Evolutionary conservation across 2,888 invertebrate species (phyloP), one percentile per base, ranked within the genome.

Genomic region (Phanerotoma sp.): DNA sequence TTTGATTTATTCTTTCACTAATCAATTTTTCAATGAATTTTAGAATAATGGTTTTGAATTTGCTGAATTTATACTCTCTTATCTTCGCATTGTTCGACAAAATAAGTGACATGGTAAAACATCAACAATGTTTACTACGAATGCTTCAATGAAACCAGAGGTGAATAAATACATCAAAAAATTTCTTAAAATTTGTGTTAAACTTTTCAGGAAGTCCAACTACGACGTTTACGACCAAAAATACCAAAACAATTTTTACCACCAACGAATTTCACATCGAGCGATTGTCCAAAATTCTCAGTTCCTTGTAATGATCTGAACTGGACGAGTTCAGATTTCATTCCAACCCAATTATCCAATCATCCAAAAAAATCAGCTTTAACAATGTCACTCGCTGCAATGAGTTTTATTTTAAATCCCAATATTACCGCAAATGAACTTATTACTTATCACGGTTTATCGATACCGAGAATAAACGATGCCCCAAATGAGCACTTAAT

Each of bases 21-120:
- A 9, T 81, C n/a, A n/a, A n/a, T n/a, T n/a, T n/a, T n/a, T n/a
- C n/a, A n/a, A n/a, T n/a, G n/a, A n/a, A n/a, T n/a, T n/a, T n/a
- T n/a, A 95, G 97, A 72, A 96, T 98, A 52, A 93, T 97, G 89
- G 84, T 92, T 30, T 80, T 98, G 52, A 96, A 98, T 80, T 83
- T 97, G 62, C 81, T 97, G 60, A 98, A 96, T 78, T 83, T 97
- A 66, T 96, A 96, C 77, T 94, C 97, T 0, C 79, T 98, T 57
- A 95, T 96, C 75, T 89, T 96, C 72, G 94, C 96, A 1, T 82
- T 93, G 58, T 94, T 96, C 74, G 87, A 86, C 62, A 94, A 94
- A 82, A 93, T 97, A 60, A 83, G 84, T 65, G 84, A 84, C 41
- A 93, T 93, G 88, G 86, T 86, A 78, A 79, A 80, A 45, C 70